These are phyloP conservation scores for Fopius arisanus DNA, from an alignment of 1,140 invertebrate species.

Conservation along the genomic window DNA sequence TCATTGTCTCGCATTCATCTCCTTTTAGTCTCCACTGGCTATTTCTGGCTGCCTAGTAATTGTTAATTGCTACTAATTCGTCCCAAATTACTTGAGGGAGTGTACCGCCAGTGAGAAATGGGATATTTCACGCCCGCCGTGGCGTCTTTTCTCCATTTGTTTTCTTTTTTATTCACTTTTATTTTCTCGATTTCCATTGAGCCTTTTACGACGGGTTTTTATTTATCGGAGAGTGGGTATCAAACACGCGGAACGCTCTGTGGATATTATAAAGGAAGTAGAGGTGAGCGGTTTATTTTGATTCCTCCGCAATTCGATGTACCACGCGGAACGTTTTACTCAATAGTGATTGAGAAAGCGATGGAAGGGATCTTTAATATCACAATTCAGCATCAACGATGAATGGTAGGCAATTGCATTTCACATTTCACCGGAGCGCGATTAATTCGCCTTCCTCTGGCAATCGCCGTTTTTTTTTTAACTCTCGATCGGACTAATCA, in stretches of 20 bases:
- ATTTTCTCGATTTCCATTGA: background rate
- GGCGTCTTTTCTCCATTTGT: background rate
- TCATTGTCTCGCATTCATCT: no score
- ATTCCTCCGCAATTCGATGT: conserved; percentile 26
- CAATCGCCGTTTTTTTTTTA: background rate
- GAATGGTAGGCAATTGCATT: conserved; percentile 31
- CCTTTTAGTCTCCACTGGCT: background rate
- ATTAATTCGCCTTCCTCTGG: conserved; percentile 22
- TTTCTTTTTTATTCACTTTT: background rate
- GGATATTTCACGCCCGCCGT: conserved; percentile 33
- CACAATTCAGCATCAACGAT: conserved; percentile 12
- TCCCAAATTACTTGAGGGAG: background rate
- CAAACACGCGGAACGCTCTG: conserved; percentile 27
- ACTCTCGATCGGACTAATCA: background rate
- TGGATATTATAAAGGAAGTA: conserved; percentile 11
- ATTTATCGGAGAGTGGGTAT: conserved; percentile 4
- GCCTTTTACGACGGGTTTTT: conserved; percentile 1
- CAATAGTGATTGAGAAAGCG: conserved; percentile 1
- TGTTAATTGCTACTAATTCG: conserved; percentile 23
- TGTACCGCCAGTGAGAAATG: background rate
- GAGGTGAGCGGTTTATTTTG: background rate
- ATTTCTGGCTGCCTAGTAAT: background rate
- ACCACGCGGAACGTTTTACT: conserved; percentile 21
- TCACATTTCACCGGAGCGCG: conserved; percentile 10
- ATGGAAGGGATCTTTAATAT: conserved; percentile 16